A percentile compares a stretch with the other conserved stretches of the same genome.
phyloP scores from a whole-genome alignment of 2,797 vertebrate species.

The Peromyscus melanophrys region DNA sequence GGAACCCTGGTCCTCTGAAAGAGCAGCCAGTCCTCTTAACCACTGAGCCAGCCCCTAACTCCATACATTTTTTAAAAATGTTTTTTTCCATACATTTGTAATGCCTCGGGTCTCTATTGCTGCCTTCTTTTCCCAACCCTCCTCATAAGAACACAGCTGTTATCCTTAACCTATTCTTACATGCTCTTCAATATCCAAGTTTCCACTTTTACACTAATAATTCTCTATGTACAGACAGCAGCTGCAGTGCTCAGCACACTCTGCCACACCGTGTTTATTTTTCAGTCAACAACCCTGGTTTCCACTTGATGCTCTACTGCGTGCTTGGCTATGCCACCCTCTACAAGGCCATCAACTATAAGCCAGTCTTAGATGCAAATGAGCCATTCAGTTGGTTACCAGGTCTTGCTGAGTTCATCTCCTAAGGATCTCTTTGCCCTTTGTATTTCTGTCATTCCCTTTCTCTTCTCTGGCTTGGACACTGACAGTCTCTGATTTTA shows the following conservation, averaged over 20 bases:
- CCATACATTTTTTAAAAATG: not conserved
- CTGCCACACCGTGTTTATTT: not conserved
- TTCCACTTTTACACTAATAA: not conserved
- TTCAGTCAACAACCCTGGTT: not conserved
- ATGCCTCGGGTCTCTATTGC: constrained; percentile 21
- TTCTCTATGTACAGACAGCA: constrained; percentile 1
- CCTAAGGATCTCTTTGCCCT: constrained; percentile 57
- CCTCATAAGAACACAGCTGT: not conserved
- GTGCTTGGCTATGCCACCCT: not conserved
- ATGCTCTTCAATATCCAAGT: constrained; percentile 38
- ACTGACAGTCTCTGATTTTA: constrained; percentile 47
- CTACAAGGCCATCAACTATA: not conserved
- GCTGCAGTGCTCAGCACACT: not conserved
- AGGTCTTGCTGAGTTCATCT: constrained; percentile 29
- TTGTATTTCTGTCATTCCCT: constrained; percentile 28
- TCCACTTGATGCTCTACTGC: not conserved
- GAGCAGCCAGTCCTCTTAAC: not conserved
- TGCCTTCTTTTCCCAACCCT: not conserved
- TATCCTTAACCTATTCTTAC: not conserved
- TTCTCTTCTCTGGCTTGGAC: constrained; percentile 43
- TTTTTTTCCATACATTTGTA: constrained; percentile 30
- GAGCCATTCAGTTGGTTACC: constrained; percentile 4
- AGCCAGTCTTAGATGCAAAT: constrained; percentile 13
- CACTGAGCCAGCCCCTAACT: not conserved
- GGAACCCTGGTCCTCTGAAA: not conserved